Percentiles rank a stretch among this genome's conserved stretches.
Conservation (phyloP, 2,797 vertebrate genomes). For the Pantherophis alleghaniensis region DNA sequence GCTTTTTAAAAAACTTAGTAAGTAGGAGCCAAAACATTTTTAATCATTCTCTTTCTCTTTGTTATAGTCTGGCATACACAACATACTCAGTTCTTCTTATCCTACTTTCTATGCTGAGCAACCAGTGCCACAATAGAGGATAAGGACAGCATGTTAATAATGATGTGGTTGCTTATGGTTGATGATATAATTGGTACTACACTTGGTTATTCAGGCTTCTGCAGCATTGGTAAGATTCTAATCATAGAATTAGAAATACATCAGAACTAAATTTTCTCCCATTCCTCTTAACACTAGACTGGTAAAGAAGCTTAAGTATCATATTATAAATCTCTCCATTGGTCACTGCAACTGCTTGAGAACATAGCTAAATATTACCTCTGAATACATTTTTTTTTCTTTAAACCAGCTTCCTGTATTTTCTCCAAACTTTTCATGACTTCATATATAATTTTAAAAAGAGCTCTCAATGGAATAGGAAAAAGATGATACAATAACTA, state of each 20-base stretch:
- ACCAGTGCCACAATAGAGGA: neutral
- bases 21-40: neutral
- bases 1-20: neutral
- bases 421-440: neutral
- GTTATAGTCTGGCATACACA: neutral
- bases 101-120: neutral
- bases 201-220: neutral
- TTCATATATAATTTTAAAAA: neutral
- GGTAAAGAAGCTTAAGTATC: neutral
- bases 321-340: neutral
- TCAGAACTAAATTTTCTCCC: neutral
- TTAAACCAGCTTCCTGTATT: neutral
- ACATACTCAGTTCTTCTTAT: neutral
- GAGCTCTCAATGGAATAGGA: neutral
- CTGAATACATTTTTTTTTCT: neutral
- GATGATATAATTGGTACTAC: neutral
- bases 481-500: neutral
- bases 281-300: neutral
- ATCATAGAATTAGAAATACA: neutral
- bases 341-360: neutral
- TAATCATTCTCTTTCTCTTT: neutral
- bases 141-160: neutral
- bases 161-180: neutral
- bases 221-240: neutral
- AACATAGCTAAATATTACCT: neutral